These are phyloP conservation scores for Apodemus sylvaticus DNA, from an alignment of 2,113 vertebrate genomes.

Conservation along the genomic window DNA sequence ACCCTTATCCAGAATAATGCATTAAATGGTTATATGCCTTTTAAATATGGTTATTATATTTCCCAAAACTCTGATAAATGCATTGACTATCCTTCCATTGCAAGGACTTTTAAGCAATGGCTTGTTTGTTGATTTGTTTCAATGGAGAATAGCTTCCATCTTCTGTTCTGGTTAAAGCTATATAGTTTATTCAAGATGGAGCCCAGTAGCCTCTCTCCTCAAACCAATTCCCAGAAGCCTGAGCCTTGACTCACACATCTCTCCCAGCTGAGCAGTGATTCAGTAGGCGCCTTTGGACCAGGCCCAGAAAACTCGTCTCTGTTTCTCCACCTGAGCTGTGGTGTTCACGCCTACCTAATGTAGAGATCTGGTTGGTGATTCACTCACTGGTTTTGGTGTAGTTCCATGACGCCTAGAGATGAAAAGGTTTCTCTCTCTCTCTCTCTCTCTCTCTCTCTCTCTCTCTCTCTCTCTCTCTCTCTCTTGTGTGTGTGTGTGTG, in stretches of 20 bases:
- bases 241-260: conserved; percentile 50
- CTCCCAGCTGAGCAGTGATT: conserved; percentile 41
- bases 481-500: not conserved
- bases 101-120: not conserved
- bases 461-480: no score
- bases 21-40: not conserved
- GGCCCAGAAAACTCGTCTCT: conserved; percentile 26
- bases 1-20: not conserved
- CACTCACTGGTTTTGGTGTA: conserved; percentile 34
- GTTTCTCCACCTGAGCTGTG: conserved; percentile 52
- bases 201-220: conserved; percentile 18
- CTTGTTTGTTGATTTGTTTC: not conserved
- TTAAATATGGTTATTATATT: not conserved
- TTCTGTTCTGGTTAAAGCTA: conserved; percentile 9
- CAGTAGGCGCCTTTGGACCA: conserved; percentile 30
- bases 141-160: not conserved
- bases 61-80: not conserved
- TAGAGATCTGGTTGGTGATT: conserved; percentile 20
- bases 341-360: not conserved
- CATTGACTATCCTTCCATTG: not conserved
- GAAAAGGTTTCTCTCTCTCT: not conserved
- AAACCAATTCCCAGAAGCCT: conserved; percentile 38
- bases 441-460: no score
- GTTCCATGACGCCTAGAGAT: not conserved
- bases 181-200: conserved; percentile 53